These are phyloP conservation scores for Trichomycterus rosablanca DNA, from an alignment of 2,113 vertebrate genomes.

Conservation along the genomic window DNA sequence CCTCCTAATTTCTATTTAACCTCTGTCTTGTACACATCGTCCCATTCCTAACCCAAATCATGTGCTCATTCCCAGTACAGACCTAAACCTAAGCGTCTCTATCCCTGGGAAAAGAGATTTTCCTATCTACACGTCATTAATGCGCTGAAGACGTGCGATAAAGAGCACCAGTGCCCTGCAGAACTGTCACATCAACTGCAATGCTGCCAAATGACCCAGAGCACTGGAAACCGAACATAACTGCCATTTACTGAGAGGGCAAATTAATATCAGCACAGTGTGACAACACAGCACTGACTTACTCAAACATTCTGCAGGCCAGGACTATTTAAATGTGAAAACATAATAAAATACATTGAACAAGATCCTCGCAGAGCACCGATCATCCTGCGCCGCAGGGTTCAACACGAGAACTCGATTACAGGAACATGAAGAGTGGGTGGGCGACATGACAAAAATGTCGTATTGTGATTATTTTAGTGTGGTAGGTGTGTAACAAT, in stretches of 20 bases:
- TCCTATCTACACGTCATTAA: conserved; percentile 30
- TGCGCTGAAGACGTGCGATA: conserved; percentile 21
- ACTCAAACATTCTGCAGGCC: conserved; percentile 3
- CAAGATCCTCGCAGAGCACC: conserved; percentile 1
- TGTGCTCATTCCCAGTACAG: conserved; percentile 16
- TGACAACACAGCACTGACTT: not conserved
- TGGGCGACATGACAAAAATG: not conserved
- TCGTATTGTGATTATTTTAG: not conserved
- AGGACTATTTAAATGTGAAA: conserved; percentile 2
- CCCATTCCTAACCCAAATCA: conserved; percentile 15
- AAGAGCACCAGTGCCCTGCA: conserved; percentile 35
- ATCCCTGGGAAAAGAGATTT: conserved; percentile 20
- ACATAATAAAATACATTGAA: not conserved
- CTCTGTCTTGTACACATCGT: not conserved
- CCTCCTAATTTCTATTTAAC: too few species aligned
- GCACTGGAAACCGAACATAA: conserved; percentile 7
- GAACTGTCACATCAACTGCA: conserved; percentile 27
- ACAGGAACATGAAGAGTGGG: not conserved
- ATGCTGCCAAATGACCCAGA: conserved; percentile 31
- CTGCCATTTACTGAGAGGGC: not conserved
- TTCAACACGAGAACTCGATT: not conserved
- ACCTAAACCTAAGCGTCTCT: conserved; percentile 3
- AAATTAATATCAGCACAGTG: conserved; percentile 18
- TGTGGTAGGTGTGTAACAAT: too few species aligned
- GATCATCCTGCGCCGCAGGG: not conserved